Evolutionary conservation across 2,888 invertebrate species (phyloP).

Genomic region (Caenorhabditis parvicauda): DNA sequence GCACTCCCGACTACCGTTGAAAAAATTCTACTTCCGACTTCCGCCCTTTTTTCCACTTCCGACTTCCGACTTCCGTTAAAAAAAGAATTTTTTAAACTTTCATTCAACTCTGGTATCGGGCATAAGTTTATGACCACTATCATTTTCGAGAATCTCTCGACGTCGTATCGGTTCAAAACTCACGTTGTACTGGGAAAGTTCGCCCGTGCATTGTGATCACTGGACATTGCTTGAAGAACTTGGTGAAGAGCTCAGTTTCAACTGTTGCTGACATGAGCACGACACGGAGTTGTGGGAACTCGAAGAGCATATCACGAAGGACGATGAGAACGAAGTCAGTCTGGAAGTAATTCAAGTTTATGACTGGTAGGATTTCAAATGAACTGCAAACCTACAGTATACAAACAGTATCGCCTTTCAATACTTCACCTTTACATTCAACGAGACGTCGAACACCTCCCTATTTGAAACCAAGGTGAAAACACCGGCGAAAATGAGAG

Average conservation of each 20-base stretch:
- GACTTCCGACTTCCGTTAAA: neutral
- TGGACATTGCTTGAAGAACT: slow-evolving; percentile 86
- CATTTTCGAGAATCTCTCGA: slow-evolving; percentile 2
- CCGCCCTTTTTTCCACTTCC: too few relatives aligned
- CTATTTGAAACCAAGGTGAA: too few relatives aligned
- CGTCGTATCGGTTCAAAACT: slow-evolving; percentile 26
- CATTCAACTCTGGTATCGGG: too few relatives aligned
- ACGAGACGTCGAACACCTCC: too few relatives aligned
- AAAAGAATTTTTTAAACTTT: neutral
- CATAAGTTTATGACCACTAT: too few relatives aligned
- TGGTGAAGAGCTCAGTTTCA: slow-evolving; percentile 84
- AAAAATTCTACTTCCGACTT: too few relatives aligned
- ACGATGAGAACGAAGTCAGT: slow-evolving; percentile 93
- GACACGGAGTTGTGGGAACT: slow-evolving; percentile 84
- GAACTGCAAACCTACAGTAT: too few relatives aligned
- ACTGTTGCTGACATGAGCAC: slow-evolving; percentile 98
- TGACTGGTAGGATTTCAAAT: neutral
- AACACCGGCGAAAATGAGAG: too few relatives aligned
- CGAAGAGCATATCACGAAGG: slow-evolving; percentile 87
- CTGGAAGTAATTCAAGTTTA: slow-evolving; percentile 50
- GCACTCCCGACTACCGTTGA: too few relatives aligned
- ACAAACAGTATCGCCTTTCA: too few relatives aligned
- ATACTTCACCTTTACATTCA: too few relatives aligned
- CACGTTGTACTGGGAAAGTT: slow-evolving; percentile 47
- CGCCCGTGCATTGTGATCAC: slow-evolving; percentile 78